A percentile compares a stretch with the other conserved stretches of the same genome.
phyloP scores from a whole-genome alignment of 2,888 invertebrate species.

The Busseola fusca region DNA sequence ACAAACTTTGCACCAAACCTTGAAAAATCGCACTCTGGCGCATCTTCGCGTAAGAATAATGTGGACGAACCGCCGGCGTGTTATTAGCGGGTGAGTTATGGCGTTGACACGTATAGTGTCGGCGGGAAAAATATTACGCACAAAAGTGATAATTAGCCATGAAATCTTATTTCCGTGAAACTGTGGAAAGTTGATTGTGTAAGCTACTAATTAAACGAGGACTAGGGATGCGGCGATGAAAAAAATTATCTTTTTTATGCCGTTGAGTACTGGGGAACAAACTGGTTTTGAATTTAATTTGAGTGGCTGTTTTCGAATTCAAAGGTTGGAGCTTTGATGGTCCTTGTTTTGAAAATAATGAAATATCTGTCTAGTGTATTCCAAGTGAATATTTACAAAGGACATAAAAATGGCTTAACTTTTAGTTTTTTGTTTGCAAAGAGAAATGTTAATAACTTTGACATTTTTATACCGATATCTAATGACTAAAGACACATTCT shows the following conservation, averaged over 20 bases:
- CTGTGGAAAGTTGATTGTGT: constrained; percentile 74
- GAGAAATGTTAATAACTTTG: not conserved
- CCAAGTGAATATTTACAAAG: not conserved
- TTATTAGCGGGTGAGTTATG: constrained; percentile 86
- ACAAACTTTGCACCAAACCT: constrained; percentile 60
- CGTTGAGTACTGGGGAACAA: not conserved
- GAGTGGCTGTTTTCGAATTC: constrained; percentile 20
- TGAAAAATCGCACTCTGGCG: constrained; percentile 71
- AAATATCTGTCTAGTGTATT: not conserved
- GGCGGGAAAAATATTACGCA: constrained; percentile 74
- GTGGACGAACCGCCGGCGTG: constrained; percentile 74
- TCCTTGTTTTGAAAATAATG: constrained; percentile 33
- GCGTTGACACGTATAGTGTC: constrained; percentile 82
- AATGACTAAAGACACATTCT: not conserved
- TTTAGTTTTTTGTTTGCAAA: not conserved
- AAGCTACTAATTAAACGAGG: constrained; percentile 63
- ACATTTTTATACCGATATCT: not conserved
- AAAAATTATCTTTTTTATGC: constrained; percentile 17
- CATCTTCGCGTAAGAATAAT: constrained; percentile 79
- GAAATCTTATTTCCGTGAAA: constrained; percentile 84
- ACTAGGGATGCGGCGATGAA: constrained; percentile 36
- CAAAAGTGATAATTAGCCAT: constrained; percentile 85
- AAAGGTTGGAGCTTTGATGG: not conserved
- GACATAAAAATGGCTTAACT: not conserved
- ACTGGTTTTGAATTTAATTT: constrained; percentile 27